Base-by-base conservation (phyloP, 2,888 invertebrate genomes). In the Trichogramma evanescens region DNA sequence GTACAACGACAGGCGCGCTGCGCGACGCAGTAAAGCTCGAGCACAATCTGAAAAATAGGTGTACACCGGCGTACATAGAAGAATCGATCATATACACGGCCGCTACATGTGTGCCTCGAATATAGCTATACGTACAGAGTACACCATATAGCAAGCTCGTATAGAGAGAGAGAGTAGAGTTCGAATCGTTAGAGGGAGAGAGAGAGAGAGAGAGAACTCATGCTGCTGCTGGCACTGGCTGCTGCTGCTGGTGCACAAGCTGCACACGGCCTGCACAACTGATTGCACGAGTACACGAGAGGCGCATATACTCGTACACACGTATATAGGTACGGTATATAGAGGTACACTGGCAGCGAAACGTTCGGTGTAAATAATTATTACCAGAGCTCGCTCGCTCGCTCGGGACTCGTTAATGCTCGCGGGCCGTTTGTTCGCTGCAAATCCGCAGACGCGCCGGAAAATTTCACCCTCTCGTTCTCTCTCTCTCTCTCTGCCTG, bases 351-450 rank as follows among this genome's bases (percentile, higher is more conserved):
- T 61, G 59, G 63, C 63, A 60, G 63, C 64, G 63, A 63, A 51
- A 57, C 53, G 8, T 45, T 13, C 42, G 44, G 46, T 54, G 56
- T 48, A 58, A 60, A 65, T 68, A 66, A 69, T 68, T 69, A 69
- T 67, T 66, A 63, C 63, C 58, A 57, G 61, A 13, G 13, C 13
- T 13, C 13, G 13, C 13, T 13, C 13, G 13, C 13, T 13, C 64
- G 57, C 55, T 13, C 53, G 58, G 62, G 61, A 63, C 67, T 66
- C 67, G 68, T 68, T 66, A 67, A 66, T 67, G 65, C 66, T 13
- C 40, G 48, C 58, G 62, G 55, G 62, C 59, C 65, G 53, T 66
- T 67, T 65, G 64, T 64, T 65, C 59, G 62, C 13, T 13, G 13
- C 53, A 55, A 61, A 64, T 59, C 58, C 62, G 51, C 58, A 13